Evolutionary conservation across 2,888 invertebrate species (phyloP), one percentile per base, ranked within the genome.

Genomic region (Monoplex corrugatus): DNA sequence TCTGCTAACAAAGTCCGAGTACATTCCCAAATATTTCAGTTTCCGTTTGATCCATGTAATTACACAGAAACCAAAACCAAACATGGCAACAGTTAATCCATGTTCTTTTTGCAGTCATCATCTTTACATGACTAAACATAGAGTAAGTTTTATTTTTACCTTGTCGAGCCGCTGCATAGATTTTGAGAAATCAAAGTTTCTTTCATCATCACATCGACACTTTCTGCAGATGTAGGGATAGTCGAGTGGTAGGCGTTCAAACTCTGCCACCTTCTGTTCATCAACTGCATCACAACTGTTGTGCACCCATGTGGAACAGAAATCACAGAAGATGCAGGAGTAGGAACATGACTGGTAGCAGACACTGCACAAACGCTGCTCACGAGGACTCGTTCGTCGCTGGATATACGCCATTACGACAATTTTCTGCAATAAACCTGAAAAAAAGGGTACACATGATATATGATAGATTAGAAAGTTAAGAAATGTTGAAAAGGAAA

Each of bases 141-240:
- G n/a, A n/a, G n/a, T n/a, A n/a, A n/a, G n/a, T n/a, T n/a, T n/a
- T 72, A n/a, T n/a, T 32, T 32, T 19, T 85, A 88, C 88, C 83
- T 83, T 88, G n/a, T 83, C 83, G 13, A 88, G 80, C 23, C 88
- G 50, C 63, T 63, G 63, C 63, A 83, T 44, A 19, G 44, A 38
- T 82, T 83, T 88, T 0, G 50, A 68, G 63, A 40, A 88, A 72
- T 88, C 83, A 8, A 83, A 40, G 28, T n/a, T 19, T n/a, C 68
- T 83, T 3, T 88, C 82, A 0, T 57, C 88, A 72, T 72, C 82
- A 28, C 40, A 82, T n/a, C 88, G 80, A 38, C 88, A 88, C 45
- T 83, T 63, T 43, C 80, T 63, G 68, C 88, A 88, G 68, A 88
- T 83, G 68, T 88, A 88, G 8, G 82, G 63, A 23, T 83, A 43